Base-by-base conservation (phyloP, 2,113 vertebrate species). In the Acrocephalus kingi region DNA sequence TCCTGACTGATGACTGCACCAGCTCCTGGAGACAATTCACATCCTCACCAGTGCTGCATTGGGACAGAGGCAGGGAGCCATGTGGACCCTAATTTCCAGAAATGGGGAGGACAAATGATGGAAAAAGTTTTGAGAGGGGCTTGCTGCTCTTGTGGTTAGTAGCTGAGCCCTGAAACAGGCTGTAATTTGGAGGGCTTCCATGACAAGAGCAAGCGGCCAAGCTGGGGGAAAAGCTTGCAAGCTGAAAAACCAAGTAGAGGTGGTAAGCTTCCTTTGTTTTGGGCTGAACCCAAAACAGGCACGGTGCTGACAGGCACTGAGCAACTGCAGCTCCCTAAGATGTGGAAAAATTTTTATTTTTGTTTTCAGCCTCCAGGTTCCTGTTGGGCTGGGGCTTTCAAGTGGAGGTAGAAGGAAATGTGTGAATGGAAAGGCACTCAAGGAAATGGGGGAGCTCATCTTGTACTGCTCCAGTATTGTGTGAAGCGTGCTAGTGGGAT, bases 241-340 rank as follows among this genome's bases (percentile, higher is more conserved):
- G 35, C 16, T 51, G 41, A 61, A 93, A 91, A 91, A 66, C 10
- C 3, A 6, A 56, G 54, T 1, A 35, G 76, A 91, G 41, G 51
- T 62, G 55, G 37, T 61, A 68, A 87, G 17, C 2, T 41, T 66
- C 22, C 8, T 49, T 19, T 62, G 41, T 48, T 2, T 79, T 54
- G 39, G 31, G 61, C 9, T 64, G 61, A 35, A 18, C 24, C 7
- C 11, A 18, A 54, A 54, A 35, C 0, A 3, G 31, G 52, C 17
- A 20, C 0, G 3, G 51, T 0, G 1, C 37, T 11, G 22, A 16
- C 4, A 5, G 23, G 30, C 2, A 10, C 22, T 33, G 58, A 41
- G 58, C 71, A 56, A 52, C 31, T 1, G 4, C 33, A 43, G 22
- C 22, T 77, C 75, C 14, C 8, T 43, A 52, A 52, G 11, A 39